Conservation (phyloP, 2,888 invertebrate genomes). For the Galeruca laticollis region DNA sequence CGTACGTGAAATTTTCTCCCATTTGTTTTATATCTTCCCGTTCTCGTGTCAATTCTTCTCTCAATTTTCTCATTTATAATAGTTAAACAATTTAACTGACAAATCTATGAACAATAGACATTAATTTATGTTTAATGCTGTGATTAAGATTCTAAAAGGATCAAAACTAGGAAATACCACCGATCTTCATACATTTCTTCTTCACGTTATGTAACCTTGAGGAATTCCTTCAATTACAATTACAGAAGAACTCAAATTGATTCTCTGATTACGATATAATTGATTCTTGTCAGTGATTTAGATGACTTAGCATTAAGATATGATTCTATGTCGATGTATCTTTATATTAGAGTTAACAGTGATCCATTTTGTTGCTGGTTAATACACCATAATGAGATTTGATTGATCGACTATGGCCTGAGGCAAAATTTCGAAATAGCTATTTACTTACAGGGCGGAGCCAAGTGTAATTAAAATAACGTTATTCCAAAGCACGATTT, state of each 20-base stretch:
- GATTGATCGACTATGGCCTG: constrained; percentile 32
- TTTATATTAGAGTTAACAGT: constrained; percentile 33
- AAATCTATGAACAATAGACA: neutral
- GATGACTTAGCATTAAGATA: constrained; percentile 42
- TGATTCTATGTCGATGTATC: constrained; percentile 32
- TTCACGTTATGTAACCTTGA: constrained; percentile 19
- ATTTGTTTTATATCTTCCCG: too few species aligned
- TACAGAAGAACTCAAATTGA: constrained; percentile 39
- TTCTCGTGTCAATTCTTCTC: too few species aligned
- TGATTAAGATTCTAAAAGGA: neutral
- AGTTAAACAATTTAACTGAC: neutral
- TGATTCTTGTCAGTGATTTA: constrained; percentile 42
- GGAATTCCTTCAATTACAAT: constrained; percentile 38
- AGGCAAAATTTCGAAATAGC: constrained; percentile 27
- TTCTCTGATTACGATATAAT: constrained; percentile 42
- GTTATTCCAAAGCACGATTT: neutral
- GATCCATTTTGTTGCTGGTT: constrained; percentile 38
- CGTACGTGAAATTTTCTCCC: too few species aligned
- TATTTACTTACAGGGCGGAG: constrained; percentile 5
- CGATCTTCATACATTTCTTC: neutral
- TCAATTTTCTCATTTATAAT: too few species aligned
- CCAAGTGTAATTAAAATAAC: neutral
- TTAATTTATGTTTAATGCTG: neutral
- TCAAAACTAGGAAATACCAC: neutral
- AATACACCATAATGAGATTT: constrained; percentile 40